Evolutionary conservation across 2,113 vertebrate species (phyloP).

Genomic region (Chiloscyllium plagiosum): DNA sequence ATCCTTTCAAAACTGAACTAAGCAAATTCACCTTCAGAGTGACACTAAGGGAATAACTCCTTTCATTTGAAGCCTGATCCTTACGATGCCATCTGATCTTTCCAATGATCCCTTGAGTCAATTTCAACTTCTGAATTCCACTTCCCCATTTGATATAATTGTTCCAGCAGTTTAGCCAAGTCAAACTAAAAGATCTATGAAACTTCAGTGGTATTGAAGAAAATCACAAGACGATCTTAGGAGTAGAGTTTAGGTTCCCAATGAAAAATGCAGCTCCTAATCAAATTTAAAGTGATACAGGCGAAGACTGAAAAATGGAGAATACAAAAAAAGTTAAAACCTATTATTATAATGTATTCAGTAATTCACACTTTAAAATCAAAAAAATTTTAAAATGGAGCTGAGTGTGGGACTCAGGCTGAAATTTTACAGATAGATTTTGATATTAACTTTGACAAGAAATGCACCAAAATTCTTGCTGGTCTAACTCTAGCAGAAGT

Average conservation of each 20-base stretch:
- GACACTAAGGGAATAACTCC: neutral
- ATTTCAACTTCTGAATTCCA: neutral
- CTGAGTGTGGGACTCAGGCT: neutral
- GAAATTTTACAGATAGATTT: neutral
- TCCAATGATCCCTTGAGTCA: neutral
- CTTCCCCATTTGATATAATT: neutral
- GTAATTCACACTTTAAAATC: neutral
- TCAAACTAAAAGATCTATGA: neutral
- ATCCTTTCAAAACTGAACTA: neutral
- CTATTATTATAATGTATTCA: neutral
- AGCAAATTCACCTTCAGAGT: neutral
- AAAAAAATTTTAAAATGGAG: neutral
- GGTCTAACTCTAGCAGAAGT: neutral
- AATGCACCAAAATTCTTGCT: neutral
- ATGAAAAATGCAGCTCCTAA: neutral
- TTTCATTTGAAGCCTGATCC: neutral
- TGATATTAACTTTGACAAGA: neutral
- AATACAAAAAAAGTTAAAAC: neutral
- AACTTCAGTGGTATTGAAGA: neutral
- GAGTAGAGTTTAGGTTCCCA: neutral
- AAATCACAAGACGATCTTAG: neutral
- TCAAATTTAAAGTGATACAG: neutral
- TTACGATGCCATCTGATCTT: neutral
- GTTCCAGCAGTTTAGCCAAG: neutral
- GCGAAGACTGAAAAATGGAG: neutral